These are phyloP conservation scores for Cetoscarus ocellatus DNA, from an alignment of 2,797 vertebrate genomes.

Conservation along the genomic window DNA sequence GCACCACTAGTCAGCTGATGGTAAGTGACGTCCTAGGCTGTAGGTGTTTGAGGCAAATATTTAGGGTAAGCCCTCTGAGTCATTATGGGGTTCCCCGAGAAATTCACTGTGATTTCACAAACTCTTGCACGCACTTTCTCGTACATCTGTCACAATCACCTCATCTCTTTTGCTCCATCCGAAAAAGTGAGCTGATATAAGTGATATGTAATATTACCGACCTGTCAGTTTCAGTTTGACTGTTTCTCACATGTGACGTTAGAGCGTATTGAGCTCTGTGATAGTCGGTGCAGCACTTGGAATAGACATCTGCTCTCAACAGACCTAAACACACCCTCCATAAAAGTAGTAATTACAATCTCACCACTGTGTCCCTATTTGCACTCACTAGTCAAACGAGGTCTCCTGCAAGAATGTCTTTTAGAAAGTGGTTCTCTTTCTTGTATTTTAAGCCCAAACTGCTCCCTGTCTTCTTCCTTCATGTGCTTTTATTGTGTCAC, in stretches of 20 bases:
- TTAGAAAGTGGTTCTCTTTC: not conserved
- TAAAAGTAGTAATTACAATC: constrained; percentile 70
- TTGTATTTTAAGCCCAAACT: not conserved
- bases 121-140: not conserved
- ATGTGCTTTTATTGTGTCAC: no score
- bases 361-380: constrained; percentile 54
- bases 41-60: constrained; percentile 39
- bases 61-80: constrained; percentile 74
- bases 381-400: constrained; percentile 34
- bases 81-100: constrained; percentile 52
- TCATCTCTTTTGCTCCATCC: constrained; percentile 30
- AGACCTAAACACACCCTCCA: constrained; percentile 64
- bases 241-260: constrained; percentile 49
- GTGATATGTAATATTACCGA: constrained; percentile 7
- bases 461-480: not conserved
- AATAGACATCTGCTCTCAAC: constrained; percentile 57
- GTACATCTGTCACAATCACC: constrained; percentile 16
- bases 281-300: constrained; percentile 49
- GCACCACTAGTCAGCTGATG: constrained; percentile 69
- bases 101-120: not conserved
- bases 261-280: constrained; percentile 49
- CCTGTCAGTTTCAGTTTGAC: not conserved
- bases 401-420: constrained; percentile 1
- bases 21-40: constrained; percentile 50
- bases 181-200: constrained; percentile 47